Percentiles rank a stretch among this genome's conserved stretches.
These are phyloP conservation scores for Sebastes steindachneri DNA, from an alignment of 2,797 vertebrate species.

Conservation along the genomic window DNA sequence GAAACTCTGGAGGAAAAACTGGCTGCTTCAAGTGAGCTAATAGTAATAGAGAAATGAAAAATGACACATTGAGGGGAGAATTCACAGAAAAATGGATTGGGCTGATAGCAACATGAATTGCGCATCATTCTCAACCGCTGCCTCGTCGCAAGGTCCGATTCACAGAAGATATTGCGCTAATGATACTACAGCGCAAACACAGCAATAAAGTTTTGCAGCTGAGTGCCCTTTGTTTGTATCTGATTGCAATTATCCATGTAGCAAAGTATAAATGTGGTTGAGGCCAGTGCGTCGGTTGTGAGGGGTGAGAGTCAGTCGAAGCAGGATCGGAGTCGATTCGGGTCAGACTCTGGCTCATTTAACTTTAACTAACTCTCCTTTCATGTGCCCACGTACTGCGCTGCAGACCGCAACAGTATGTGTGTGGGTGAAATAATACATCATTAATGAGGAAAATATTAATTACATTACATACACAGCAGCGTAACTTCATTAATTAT, in stretches of 20 bases:
- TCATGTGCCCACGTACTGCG: too few species aligned
- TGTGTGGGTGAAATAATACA: too few species aligned
- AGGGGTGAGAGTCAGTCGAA: too few species aligned
- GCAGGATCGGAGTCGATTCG: too few species aligned
- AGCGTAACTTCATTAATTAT: neutral
- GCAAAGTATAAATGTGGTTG: neutral
- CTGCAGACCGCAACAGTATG: too few species aligned
- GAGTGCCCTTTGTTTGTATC: neutral
- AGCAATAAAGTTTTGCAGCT: neutral
- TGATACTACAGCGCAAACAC: neutral
- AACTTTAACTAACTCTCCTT: too few species aligned
- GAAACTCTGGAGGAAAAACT: neutral
- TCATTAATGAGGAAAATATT: too few species aligned
- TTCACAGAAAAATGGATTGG: neutral
- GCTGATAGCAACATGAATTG: neutral
- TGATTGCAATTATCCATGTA: neutral
- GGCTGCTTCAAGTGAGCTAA: neutral
- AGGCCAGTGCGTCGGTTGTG: neutral
- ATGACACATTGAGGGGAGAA: neutral
- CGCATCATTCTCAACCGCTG: neutral
- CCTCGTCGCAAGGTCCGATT: neutral
- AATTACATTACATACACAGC: neutral
- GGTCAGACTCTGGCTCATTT: too few species aligned
- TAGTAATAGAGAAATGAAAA: neutral
- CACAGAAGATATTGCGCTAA: too few species aligned